Evolutionary conservation across 2,113 vertebrate genomes (phyloP), one percentile per base, ranked within the genome.

Genomic region (Oenanthe oenanthe): DNA sequence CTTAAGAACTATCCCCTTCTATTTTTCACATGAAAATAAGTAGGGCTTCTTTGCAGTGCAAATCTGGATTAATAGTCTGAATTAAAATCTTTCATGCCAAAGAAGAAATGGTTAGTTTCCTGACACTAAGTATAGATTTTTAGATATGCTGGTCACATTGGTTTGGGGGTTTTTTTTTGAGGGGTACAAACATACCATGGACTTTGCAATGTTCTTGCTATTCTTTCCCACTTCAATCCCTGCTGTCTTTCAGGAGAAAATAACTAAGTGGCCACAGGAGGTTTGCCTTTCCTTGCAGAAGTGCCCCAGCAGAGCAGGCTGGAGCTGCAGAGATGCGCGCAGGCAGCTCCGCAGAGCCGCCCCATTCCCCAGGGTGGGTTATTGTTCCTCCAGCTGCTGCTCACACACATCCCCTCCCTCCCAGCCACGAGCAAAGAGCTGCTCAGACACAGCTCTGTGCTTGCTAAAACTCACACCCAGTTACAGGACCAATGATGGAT

Each of bases 21-120:
- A 94, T 97, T 97, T 96, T 96, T 91, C 95, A 91, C 86, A 92
- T 91, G 89, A 95, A 96, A 95, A 93, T 95, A 96, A 96, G 68
- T 45, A 93, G 86, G 91, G 65, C 79, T 95, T 89, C 91, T 96
- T 95, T 87, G 76, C 91, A 84, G 80, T 24, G 60, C 65, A 95
- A 95, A 97, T 89, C 93, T 96, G 92, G 89, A 94, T 93, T 97
- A 96, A 92, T 87, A 97, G 63, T 76, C 63, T 83, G 88, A 89
- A 93, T 91, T 89, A 82, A 91, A 93, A 70, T 88, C 86, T 91
- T 89, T 89, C 62, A 56, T 19, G 26, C 28, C 65, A 92, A 89
- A 93, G 67, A 79, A 82, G 36, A 92, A 92, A 85, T 20, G 15
- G 48, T 76, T 85, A 54, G 7, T 75, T 79, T 66, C 42, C 81